phyloP scores from a whole-genome alignment of 2,888 invertebrate genomes.

The Conops quadrifasciatus region DNA sequence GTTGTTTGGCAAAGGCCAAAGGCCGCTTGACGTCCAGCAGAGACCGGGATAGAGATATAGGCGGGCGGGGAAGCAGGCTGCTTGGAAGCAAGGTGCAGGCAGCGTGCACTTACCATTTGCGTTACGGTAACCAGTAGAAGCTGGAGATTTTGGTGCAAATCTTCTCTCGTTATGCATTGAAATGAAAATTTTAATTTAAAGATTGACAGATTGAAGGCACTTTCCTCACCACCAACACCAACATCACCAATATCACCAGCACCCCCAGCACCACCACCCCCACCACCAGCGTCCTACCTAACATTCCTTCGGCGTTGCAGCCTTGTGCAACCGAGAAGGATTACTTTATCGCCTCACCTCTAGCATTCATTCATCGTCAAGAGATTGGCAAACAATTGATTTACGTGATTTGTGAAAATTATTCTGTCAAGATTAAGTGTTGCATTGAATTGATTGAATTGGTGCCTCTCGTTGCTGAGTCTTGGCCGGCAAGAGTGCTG shows the following conservation, averaged over 20 bases:
- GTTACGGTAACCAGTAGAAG: neutral
- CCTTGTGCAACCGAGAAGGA: neutral
- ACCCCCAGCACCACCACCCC: neutral
- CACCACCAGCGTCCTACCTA: neutral
- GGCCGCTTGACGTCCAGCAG: neutral
- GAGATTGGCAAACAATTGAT: constrained; percentile 30
- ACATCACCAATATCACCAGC: neutral
- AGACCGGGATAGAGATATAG: neutral
- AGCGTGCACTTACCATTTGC: neutral
- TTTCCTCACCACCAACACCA: neutral
- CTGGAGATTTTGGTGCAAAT: constrained; percentile 6
- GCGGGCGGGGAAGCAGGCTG: neutral
- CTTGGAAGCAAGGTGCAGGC: neutral
- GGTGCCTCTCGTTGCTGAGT: neutral
- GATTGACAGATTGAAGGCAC: constrained; percentile 27
- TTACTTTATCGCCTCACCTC: neutral
- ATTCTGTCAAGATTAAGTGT: constrained; percentile 36
- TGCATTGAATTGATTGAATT: constrained; percentile 23
- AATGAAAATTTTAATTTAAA: constrained; percentile 35
- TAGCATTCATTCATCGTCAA: neutral
- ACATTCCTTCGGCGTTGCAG: too few species aligned
- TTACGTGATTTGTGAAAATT: constrained; percentile 34
- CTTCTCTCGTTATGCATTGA: constrained; percentile 34
- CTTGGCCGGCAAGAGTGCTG: neutral
- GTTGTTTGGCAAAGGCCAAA: neutral